phyloP scores from a whole-genome alignment of 2,113 vertebrate species.

The Athene cunicularia region DNA sequence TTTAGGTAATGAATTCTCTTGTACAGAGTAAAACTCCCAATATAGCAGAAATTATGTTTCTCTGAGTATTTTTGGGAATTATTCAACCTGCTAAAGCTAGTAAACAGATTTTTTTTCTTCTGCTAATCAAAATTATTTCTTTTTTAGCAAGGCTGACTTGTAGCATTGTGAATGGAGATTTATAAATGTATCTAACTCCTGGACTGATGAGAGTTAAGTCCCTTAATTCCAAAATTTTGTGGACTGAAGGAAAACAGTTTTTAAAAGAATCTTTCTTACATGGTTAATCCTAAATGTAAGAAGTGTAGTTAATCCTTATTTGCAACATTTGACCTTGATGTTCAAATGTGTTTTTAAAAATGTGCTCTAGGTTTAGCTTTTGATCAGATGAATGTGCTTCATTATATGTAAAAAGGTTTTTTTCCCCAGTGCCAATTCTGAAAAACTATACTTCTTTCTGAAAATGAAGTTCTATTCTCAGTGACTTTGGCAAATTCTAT shows the following conservation, averaged over 20 bases:
- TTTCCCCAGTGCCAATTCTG: not conserved
- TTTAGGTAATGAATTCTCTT: not conserved
- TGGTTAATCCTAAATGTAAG: not conserved
- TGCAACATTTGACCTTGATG: not conserved
- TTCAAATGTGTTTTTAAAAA: not conserved
- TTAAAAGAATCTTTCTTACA: not conserved
- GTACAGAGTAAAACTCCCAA: not conserved
- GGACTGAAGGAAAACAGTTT: not conserved
- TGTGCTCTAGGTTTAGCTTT: not conserved
- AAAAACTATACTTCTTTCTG: not conserved
- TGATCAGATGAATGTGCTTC: not conserved
- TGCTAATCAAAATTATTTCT: not conserved
- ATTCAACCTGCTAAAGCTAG: conserved; percentile 54
- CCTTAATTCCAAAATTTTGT: not conserved
- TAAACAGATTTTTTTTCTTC: not conserved
- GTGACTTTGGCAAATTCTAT: not conserved
- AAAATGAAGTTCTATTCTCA: not conserved
- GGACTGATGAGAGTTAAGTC: not conserved
- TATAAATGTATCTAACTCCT: not conserved
- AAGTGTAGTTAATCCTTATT: not conserved
- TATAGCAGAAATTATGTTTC: not conserved
- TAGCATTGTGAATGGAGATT: not conserved
- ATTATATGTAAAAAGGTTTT: not conserved
- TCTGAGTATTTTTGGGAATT: conserved; percentile 40
- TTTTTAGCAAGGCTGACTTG: not conserved